phyloP scores from a whole-genome alignment of 1,140 invertebrate genomes.

The Ceratina calcarata region DNA sequence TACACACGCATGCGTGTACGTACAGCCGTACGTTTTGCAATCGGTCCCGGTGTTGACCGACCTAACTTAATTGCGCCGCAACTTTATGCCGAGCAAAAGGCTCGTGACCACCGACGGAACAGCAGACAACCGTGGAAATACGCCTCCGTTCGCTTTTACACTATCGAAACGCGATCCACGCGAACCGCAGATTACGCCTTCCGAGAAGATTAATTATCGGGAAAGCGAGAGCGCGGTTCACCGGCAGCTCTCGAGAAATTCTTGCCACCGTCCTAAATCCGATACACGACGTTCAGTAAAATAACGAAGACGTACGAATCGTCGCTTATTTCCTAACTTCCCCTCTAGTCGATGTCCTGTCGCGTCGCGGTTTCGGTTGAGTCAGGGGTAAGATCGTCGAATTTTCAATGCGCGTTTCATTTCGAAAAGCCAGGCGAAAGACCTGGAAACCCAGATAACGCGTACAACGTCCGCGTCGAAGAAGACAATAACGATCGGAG shows the following conservation, averaged over 20 bases:
- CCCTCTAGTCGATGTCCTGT: too few species aligned
- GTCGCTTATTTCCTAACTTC: neutral
- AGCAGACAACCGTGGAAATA: neutral
- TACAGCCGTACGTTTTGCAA: conserved; percentile 27
- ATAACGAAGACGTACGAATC: neutral
- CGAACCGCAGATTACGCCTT: conserved; percentile 28
- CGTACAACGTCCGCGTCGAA: conserved; percentile 48
- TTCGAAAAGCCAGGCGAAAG: conserved; percentile 9
- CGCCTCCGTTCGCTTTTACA: too few species aligned
- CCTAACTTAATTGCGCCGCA: conserved; percentile 51
- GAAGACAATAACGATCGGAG: conserved; percentile 71
- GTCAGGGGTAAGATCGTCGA: too few species aligned
- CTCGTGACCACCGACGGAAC: neutral
- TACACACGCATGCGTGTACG: too few species aligned
- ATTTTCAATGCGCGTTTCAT: too few species aligned
- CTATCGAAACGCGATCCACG: conserved; percentile 32
- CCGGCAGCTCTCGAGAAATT: too few species aligned
- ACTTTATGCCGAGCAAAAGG: neutral
- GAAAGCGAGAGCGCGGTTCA: neutral
- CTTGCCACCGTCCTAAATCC: too few species aligned
- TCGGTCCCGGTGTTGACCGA: conserved; percentile 40
- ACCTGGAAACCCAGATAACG: conserved; percentile 65
- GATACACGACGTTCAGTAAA: neutral
- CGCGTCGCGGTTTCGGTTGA: too few species aligned
- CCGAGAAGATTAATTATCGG: conserved; percentile 44